Evolutionary conservation across 2,888 invertebrate genomes (phyloP), one percentile per base, ranked within the genome.

Genomic region (Agrilus cyanescens): DNA sequence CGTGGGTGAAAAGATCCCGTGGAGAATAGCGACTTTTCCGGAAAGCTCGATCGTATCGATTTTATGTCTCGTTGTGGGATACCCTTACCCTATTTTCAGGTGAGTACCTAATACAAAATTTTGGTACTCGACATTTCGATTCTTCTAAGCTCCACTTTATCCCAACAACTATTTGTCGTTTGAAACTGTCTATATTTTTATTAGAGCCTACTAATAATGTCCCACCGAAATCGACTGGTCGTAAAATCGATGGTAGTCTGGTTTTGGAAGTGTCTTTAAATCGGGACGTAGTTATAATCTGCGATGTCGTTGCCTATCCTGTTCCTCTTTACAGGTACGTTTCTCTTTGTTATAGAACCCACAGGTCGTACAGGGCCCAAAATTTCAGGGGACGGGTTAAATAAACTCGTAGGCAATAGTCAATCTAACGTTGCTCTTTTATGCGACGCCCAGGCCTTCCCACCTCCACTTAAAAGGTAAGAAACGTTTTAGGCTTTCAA

Each of bases 81-180:
- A 70, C 63, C 83, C 83, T 48, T 75, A 73, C 55, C 82, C 82
- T 50, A 58, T 74, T 51, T 80, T 76, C 75, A 82, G 82, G 83
- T 83, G 78, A 74, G 75, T 74, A 57, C 41, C 46, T 37, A n/a
- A n/a, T n/a, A n/a, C n/a, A n/a, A n/a, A n/a, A 38, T 33, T 33
- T 33, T 12, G 7, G 32, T 15, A 33, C 33, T 12, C 33, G 2
- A 33, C 13, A 8, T 13, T 2, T 10, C 3, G 13, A 4, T 32
- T 32, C 14, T 32, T 32, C 6, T 32, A 32, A 13, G 2, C 10
- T 33, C n/a, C 10, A 33, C 13, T 33, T 14, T 14, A 14, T 33
- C 7, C 33, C 33, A 14, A 15, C 33, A 40, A 40, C 20, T 31
- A 4, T 4, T 30, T 7, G 31, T 30, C 10, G 31, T 30, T 30